Base-by-base conservation (phyloP, 2,113 vertebrate genomes). In the Delphinus delphis region DNA sequence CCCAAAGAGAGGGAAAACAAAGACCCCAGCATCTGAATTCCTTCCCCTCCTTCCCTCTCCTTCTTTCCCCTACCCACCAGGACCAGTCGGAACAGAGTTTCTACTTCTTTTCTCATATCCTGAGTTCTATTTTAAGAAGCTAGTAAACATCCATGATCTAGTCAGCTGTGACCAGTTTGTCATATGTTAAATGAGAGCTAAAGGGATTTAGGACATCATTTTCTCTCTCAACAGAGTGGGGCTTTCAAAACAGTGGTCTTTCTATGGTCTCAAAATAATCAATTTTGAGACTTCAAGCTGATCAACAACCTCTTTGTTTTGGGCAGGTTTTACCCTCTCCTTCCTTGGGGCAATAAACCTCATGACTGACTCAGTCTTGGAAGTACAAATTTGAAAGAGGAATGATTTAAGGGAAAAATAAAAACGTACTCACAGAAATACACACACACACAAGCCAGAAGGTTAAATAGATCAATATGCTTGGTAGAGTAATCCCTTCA, bases 261-360 rank as follows among this genome's bases (percentile, higher is more conserved):
- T 80, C 68, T 94, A 44, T 92, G 36, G 3, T 73, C 47, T 95
- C 33, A 95, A 93, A 93, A 84, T 81, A 93, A 6, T 91, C 65
- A 31, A 41, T 80, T 93, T 96, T 71, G 55, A 73, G 74, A 82
- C 68, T 87, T 82, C 90, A 44, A 93, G 41, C 53, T 93, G 25
- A 93, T 92, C 76, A 90, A 85, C 26, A 65, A 73, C 55, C 41
- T 95, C 71, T 96, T 90, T 90, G 63, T 92, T 96, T 90, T 7
- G 55, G 50, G 41, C 36, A 93, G 36, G 20, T 88, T 94, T 89
- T 90, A 38, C 28, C 65, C 50, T 89, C 58, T 92, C 26, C 44
- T 68, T 85, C 65, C 50, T 96, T 60, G 14, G 31, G 33, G 33
- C 77, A 95, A 85, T 68, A 58, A 83, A 67, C 53, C 36, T 95